These are phyloP conservation scores for Pseudochromis fuscus DNA, from an alignment of 2,797 vertebrate genomes.

Conservation along the genomic window DNA sequence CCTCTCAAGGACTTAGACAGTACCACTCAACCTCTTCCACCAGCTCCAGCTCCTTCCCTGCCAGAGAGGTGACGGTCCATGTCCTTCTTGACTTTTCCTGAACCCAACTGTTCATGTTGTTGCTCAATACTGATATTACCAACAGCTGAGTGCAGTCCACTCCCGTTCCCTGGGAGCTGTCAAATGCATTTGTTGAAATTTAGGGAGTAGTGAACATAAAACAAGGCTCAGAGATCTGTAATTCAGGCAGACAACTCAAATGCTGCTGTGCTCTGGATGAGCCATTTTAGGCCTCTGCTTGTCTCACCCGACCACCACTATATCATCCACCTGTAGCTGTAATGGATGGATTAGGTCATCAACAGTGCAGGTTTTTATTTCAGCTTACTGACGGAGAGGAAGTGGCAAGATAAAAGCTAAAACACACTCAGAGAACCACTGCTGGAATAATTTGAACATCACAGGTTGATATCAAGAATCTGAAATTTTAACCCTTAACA, in stretches of 20 bases:
- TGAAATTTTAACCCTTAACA: too few species aligned
- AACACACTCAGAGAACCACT: neutral
- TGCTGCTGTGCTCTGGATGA: neutral
- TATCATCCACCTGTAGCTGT: neutral
- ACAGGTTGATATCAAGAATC: neutral
- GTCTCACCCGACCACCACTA: neutral
- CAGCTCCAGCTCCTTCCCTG: too few species aligned
- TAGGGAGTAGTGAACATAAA: neutral
- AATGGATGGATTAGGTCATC: neutral
- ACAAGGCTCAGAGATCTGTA: neutral
- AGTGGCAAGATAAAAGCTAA: too few species aligned
- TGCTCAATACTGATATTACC: too few species aligned
- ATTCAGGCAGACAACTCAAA: neutral
- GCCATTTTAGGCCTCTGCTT: neutral
- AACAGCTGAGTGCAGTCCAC: neutral
- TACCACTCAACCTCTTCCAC: too few species aligned
- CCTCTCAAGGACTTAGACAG: too few species aligned
- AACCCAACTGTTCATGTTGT: too few species aligned
- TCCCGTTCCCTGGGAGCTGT: conserved; percentile 3
- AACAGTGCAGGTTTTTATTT: too few species aligned
- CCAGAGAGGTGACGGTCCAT: too few species aligned
- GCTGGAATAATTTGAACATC: conserved; percentile 10
- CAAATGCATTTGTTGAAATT: conserved; percentile 5
- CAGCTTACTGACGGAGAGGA: too few species aligned
- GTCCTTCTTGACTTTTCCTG: too few species aligned